Base-by-base conservation (phyloP, 2,113 vertebrate species). In the Ageneiosus marmoratus region DNA sequence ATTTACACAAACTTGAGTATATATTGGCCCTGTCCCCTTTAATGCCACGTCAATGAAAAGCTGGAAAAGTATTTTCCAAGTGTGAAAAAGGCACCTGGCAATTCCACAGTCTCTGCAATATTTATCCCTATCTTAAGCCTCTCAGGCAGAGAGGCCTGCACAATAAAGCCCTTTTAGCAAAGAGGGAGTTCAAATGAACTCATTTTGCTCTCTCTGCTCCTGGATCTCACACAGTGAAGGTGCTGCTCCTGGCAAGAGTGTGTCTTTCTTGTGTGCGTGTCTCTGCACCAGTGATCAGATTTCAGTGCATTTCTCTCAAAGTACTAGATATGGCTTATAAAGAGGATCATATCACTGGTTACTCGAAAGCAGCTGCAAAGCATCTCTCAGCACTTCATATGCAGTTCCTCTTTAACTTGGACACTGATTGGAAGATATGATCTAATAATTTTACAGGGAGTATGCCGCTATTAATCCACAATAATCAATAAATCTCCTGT, bases 161-260 rank as follows among this genome's bases (percentile, higher is more conserved):
- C 83, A 84, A 91, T 86, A 90, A 91, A 87, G 65, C 55, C 75
- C 87, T 91, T 90, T 90, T 88, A 91, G 83, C 83, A 86, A 89
- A 89, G 88, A 88, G 82, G 82, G 88, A 89, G 86, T 89, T 90
- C 91, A 91, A 89, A 87, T 72, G 56, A 80, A 79, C 83, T 75
- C 82, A 87, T 69, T 85, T 87, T 83, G 75, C 79, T 67, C 89
- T 84, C 86, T 72, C 65, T 75, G 41, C 84, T 67, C 44, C 5
- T 20, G 60, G 37, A 53, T 69, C 82, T 67, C 69, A 67, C 67
- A 85, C 56, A 48, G 63, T 18, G 29, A 56, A 82, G 72, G 48
- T 72, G 63, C 76, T 80, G 77, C 51, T 74, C 80, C 77, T 70
- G 78, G 82, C 65, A 67, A 77, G 46, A 79, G 62, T 20, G 34